Evolutionary conservation across 2,888 invertebrate species (phyloP).

Genomic region (Agriopis marginaria): DNA sequence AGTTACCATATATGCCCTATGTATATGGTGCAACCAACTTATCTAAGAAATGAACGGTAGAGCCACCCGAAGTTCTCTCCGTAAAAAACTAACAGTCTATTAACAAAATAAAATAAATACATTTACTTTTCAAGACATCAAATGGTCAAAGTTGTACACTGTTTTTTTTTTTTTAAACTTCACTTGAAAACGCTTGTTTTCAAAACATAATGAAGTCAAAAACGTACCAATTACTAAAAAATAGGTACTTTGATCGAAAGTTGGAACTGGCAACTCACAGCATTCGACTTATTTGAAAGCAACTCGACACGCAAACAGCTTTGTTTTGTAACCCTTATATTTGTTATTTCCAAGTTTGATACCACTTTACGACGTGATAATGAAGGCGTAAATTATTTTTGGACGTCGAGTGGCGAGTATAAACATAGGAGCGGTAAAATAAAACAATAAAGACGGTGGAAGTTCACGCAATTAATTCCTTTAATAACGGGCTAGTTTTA

Average conservation of each 20-base stretch:
- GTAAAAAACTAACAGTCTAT: too few species aligned
- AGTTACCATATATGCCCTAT: too few species aligned
- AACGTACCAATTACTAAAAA: neutral
- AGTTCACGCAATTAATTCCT: constrained; percentile 47
- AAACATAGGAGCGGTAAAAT: constrained; percentile 36
- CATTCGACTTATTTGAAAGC: constrained; percentile 39
- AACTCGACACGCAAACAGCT: constrained; percentile 40
- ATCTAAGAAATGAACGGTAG: too few species aligned
- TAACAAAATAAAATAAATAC: too few species aligned
- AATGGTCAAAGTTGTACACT: too few species aligned
- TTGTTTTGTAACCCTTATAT: constrained; percentile 41
- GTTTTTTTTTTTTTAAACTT: too few species aligned
- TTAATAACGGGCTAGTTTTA: constrained; percentile 31
- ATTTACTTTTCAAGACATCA: too few species aligned
- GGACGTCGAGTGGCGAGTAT: constrained; percentile 43
- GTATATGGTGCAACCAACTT: too few species aligned
- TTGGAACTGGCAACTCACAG: constrained; percentile 8
- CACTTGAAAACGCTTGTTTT: too few species aligned
- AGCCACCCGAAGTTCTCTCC: too few species aligned
- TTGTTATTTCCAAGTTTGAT: constrained; percentile 47
- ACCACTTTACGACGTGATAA: constrained; percentile 49
- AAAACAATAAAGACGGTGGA: constrained; percentile 51
- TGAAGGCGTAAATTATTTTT: constrained; percentile 49
- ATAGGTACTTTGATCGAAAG: neutral
- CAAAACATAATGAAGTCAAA: too few species aligned